These are phyloP conservation scores for Zelleria hepariella DNA, from an alignment of 2,888 invertebrate genomes.

Conservation along the genomic window DNA sequence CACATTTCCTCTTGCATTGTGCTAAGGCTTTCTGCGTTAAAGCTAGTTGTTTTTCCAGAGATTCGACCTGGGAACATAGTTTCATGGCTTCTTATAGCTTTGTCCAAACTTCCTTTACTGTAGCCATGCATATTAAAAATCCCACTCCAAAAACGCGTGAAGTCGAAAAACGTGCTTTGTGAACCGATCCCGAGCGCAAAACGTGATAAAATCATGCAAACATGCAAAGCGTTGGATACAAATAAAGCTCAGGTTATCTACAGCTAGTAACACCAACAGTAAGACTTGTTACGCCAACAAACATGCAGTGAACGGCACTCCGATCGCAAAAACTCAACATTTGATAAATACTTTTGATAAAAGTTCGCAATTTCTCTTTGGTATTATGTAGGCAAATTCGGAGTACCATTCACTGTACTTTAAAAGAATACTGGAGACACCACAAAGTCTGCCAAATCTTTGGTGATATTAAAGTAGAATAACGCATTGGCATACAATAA, in stretches of 20 bases:
- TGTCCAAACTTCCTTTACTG: constrained; percentile 19
- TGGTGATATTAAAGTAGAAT: not conserved
- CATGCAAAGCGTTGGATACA: constrained; percentile 28
- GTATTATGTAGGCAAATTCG: too few relatives aligned
- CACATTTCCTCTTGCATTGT: constrained; percentile 66
- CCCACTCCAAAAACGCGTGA: constrained; percentile 23
- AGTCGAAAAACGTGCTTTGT: constrained; percentile 35
- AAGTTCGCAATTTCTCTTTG: too few relatives aligned
- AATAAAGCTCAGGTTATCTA: constrained; percentile 11
- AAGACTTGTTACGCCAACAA: too few relatives aligned
- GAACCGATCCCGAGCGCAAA: constrained; percentile 24
- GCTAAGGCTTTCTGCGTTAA: constrained; percentile 69
- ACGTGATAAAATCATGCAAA: not conserved
- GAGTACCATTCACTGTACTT: too few relatives aligned
- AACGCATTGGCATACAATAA: not conserved
- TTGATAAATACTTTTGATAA: too few relatives aligned
- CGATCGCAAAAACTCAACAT: too few relatives aligned
- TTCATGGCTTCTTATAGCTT: constrained; percentile 45
- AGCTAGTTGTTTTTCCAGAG: constrained; percentile 70
- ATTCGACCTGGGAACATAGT: constrained; percentile 69
- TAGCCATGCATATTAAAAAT: constrained; percentile 38
- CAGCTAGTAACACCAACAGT: not conserved
- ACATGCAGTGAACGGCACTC: too few relatives aligned
- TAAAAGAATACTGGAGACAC: not conserved
- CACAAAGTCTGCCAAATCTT: not conserved